A percentile compares a stretch with the other conserved stretches of the same genome.
These are phyloP conservation scores for Eospalax fontanierii DNA, from an alignment of 2,797 vertebrate genomes.

Conservation along the genomic window DNA sequence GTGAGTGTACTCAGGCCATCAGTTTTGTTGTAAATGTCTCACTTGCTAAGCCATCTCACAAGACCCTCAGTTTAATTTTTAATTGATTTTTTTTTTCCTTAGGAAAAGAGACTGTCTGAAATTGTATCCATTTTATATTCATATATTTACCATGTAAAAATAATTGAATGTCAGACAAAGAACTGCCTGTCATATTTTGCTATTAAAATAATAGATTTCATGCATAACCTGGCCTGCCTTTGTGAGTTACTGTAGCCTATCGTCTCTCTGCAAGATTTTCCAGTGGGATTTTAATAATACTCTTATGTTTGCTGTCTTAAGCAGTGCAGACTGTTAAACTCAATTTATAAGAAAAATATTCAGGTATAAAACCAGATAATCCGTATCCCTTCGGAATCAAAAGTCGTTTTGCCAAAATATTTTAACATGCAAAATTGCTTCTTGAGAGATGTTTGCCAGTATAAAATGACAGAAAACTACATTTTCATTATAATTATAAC, in stretches of 20 bases:
- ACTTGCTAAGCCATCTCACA: background rate
- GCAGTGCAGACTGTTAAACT: conserved; percentile 83
- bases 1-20: background rate
- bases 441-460: conserved; percentile 91
- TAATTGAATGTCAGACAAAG: conserved; percentile 86
- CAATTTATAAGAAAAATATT: conserved; percentile 90
- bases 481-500: conserved; percentile 93
- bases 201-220: conserved; percentile 89
- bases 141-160: conserved; percentile 81
- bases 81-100: conserved; percentile 4
- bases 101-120: conserved; percentile 73
- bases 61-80: conserved; percentile 44
- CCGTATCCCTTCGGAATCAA: conserved; percentile 90
- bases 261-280: conserved; percentile 87
- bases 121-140: conserved; percentile 66
- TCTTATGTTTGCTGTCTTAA: conserved; percentile 84
- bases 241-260: conserved; percentile 85
- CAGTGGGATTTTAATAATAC: conserved; percentile 89
- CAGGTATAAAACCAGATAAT: conserved; percentile 92
- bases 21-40: background rate
- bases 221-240: conserved; percentile 86
- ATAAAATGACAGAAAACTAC: conserved; percentile 92
- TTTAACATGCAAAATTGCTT: conserved; percentile 91
- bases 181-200: conserved; percentile 86
- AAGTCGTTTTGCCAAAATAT: conserved; percentile 93